phyloP scores from a whole-genome alignment of 1,140 invertebrate genomes.

The Palaemon carinicauda region DNA sequence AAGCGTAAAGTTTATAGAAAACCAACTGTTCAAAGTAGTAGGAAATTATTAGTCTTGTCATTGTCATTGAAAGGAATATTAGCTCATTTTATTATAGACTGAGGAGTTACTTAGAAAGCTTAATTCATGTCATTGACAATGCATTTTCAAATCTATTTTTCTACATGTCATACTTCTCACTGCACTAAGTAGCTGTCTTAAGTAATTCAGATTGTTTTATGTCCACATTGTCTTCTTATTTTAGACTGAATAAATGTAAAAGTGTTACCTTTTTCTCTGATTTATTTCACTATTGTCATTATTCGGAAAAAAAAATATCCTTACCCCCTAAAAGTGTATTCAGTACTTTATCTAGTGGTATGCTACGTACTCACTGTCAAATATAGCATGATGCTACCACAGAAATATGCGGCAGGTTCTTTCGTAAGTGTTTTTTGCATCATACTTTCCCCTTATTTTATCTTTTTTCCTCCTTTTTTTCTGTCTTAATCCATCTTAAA shows the following conservation, averaged over 20 bases:
- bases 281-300: constrained; percentile 7
- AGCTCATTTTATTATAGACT: no score
- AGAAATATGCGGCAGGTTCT: constrained; percentile 6
- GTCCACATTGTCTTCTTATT: constrained; percentile 18
- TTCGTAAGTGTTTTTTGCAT: constrained; percentile 36
- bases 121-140: no score
- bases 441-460: not conserved
- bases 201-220: constrained; percentile 9
- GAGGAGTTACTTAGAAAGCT: no score
- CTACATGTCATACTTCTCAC: not conserved
- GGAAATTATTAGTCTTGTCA: no score
- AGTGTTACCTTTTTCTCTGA: constrained; percentile 18
- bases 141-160: not conserved
- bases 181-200: no score
- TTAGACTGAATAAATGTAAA: constrained; percentile 32
- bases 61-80: no score
- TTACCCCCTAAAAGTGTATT: constrained; percentile 22
- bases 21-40: no score
- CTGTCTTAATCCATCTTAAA: no score
- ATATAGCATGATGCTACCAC: constrained; percentile 25
- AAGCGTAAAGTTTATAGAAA: no score
- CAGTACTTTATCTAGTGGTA: not conserved
- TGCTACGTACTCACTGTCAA: constrained; percentile 13
- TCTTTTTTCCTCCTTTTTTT: not conserved
- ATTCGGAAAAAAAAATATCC: not conserved